phyloP scores from a whole-genome alignment of 2,888 invertebrate genomes.

The Alloscopus bannaensis region DNA sequence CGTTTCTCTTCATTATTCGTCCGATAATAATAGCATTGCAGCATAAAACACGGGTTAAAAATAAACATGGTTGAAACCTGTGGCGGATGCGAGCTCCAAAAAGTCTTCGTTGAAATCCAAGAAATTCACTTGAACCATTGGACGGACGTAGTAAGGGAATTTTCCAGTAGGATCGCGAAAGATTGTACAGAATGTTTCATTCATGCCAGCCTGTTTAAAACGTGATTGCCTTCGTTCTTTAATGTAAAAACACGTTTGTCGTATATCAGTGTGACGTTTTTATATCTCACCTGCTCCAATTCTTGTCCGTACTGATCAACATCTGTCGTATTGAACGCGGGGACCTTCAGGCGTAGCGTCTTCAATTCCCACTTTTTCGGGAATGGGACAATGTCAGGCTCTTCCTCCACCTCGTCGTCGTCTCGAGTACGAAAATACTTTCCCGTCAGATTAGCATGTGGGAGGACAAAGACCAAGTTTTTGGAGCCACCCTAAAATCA shows the following conservation, averaged over 20 bases:
- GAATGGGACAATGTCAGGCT: conserved; percentile 54
- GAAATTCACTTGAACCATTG: conserved; percentile 60
- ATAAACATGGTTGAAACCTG: conserved; percentile 54
- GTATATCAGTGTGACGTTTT: too few species aligned
- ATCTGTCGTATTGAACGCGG: conserved; percentile 55
- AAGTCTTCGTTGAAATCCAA: conserved; percentile 54
- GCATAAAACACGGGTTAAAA: too few species aligned
- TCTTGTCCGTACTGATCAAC: conserved; percentile 66
- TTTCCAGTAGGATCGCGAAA: conserved; percentile 47
- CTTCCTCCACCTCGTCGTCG: conserved; percentile 37
- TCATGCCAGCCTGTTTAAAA: conserved; percentile 62
- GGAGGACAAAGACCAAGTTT: conserved; percentile 62
- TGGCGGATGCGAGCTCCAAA: conserved; percentile 65
- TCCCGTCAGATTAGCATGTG: conserved; percentile 57
- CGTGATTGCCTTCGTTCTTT: too few species aligned
- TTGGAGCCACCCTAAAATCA: conserved; percentile 61
- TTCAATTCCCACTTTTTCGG: conserved; percentile 58
- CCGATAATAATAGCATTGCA: too few species aligned
- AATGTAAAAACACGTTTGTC: neutral
- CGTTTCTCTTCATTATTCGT: neutral
- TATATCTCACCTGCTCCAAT: conserved; percentile 56
- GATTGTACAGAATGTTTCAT: conserved; percentile 66
- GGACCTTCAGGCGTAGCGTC: conserved; percentile 39
- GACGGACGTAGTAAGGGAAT: conserved; percentile 58
- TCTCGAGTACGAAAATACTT: conserved; percentile 53